Evolutionary conservation across 2,113 vertebrate species (phyloP), one percentile per base, ranked within the genome.

Genomic region (Calyptommatus sinebrachiatus): DNA sequence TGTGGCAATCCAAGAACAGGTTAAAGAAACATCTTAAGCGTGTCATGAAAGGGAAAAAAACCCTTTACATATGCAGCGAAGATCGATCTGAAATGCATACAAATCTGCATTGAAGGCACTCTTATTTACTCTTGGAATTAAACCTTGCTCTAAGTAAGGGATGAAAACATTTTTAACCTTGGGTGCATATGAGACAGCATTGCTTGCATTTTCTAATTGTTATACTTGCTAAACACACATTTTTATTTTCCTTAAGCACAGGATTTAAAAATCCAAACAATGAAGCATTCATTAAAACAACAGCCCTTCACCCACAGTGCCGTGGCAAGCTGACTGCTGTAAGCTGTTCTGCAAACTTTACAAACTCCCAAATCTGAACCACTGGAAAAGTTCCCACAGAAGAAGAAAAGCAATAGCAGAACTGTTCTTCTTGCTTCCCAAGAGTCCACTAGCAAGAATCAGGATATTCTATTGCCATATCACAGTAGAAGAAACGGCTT

Each of bases 331-430:
- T 62, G 79, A 79, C 81, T 69, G 29, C 69, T 78, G 82, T 57
- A 79, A 84, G 63, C 9, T 66, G 73, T 72, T 70, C 7, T 18
- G 60, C 0, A 35, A 84, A 71, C 74, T 79, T 87, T 73, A 67
- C 91, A 91, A 90, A 86, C 89, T 92, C 85, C 84, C 83, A 90
- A 93, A 79, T 92, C 91, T 93, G 91, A 87, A 85, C 84, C 84
- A 65, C 73, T 48, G 66, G 53, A 70, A 41, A 2, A 48, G 14
- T 77, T 86, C 90, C 82, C 82, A 84, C 86, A 28, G 83, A 61
- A 72, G 75, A 62, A 46, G 69, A 61, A 28, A 73, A 57, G 82
- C 85, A 86, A 80, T 72, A 41, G 28, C 50, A 82, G 85, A 4
- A 28, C 76, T 68, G 73, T 0, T 57, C 18, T 0, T 57, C 18